Evolutionary conservation across 92 coral and sea anemone species (phyloP), one percentile per base, ranked within the genome.

Genomic region (Zoanthus gigantus): DNA sequence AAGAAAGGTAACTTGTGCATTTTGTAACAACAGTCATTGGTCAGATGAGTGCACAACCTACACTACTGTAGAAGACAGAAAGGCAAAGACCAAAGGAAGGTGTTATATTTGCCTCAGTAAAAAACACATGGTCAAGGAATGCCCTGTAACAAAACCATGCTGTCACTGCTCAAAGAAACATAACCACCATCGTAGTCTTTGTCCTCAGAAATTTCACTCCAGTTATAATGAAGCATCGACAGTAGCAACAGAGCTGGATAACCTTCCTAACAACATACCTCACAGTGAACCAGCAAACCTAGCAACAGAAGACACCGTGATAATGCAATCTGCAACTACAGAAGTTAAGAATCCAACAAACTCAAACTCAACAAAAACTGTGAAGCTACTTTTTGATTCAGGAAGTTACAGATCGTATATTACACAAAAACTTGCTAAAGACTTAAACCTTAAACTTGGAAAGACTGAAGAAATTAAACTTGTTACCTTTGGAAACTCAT

Each of bases 401-500:
- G 84, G 91, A 14, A 82, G 88, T 75, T 84, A 88, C 78, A 74
- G 87, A 71, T 80, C 91, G 11, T 74, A 88, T 77, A 88, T 88
- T 45, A 88, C 90, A 45, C 34, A 78, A 78, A 52, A 65, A 18
- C 78, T 78, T 15, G 85, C 85, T 18, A 83, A 67, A 34, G 74
- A 83, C 74, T 83, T 83, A 17, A 83, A 83, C 50, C 78, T 83
- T 34, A 34, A 83, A 83, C 87, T 83, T 67, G 78, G 87, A 48
- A 83, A 83, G 60, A 54, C 60, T 54, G 60, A 54, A 54, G 60
- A 5, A 54, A 54, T 54, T 54, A 54, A 72, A 72, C 88, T 84
- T 84, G 88, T 73, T 46, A 84, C 88, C 69, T 71, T 84, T 72
- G 81, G 88, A 53, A 71, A 84, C 53, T 23, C 88, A 84, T 71